phyloP scores from a whole-genome alignment of 2,113 vertebrate genomes.

The Cyprinodon variegatus region DNA sequence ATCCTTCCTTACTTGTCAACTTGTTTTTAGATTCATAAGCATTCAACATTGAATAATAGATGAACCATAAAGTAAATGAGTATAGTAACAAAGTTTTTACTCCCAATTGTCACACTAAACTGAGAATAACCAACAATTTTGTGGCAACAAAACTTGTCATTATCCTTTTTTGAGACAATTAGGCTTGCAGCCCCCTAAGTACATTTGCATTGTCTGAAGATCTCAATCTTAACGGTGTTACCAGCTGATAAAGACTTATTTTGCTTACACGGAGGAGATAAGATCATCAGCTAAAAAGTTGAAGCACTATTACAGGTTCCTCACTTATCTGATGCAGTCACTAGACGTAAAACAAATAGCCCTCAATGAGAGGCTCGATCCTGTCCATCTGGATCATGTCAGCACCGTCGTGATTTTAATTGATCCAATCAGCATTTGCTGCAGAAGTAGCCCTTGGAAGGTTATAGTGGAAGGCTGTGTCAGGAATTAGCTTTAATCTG shows the following conservation, averaged over 20 bases:
- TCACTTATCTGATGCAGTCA: constrained; percentile 67
- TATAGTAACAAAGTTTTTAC: too few relatives aligned
- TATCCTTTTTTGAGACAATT: constrained; percentile 55
- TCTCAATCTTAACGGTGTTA: constrained; percentile 71
- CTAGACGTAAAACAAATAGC: constrained; percentile 42
- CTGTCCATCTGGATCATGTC: constrained; percentile 48
- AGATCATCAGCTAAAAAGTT: constrained; percentile 47
- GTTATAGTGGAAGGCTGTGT: constrained; percentile 8
- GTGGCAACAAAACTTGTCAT: constrained; percentile 26
- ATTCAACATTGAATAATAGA: not conserved
- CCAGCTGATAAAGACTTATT: constrained; percentile 54
- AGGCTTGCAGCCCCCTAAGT: constrained; percentile 33
- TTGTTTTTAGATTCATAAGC: constrained; percentile 7
- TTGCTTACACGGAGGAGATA: constrained; percentile 54
- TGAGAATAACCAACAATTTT: constrained; percentile 11
- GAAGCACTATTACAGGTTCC: constrained; percentile 39
- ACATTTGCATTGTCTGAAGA: constrained; percentile 63
- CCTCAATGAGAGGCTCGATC: constrained; percentile 31
- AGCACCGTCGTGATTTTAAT: constrained; percentile 47
- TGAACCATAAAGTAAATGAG: too few relatives aligned
- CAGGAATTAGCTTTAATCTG: not conserved
- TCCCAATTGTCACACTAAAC: constrained; percentile 3
- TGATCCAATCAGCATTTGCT: constrained; percentile 64
- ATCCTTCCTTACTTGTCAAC: constrained; percentile 5
- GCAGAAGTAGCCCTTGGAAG: constrained; percentile 17